These are phyloP conservation scores for Neopelma chrysocephalum DNA, from an alignment of 2,797 vertebrate species.

Conservation along the genomic window DNA sequence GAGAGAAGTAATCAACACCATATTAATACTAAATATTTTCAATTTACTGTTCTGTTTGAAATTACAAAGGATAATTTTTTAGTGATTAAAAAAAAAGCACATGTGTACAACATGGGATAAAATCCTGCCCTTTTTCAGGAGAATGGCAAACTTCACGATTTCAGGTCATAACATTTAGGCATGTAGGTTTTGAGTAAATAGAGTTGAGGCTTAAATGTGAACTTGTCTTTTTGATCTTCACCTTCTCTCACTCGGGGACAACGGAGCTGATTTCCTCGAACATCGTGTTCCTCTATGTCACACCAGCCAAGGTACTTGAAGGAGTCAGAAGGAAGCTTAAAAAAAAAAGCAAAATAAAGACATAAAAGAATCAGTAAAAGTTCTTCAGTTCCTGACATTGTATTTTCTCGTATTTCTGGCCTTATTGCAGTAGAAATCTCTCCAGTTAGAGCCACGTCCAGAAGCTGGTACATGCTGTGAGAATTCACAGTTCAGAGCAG, in stretches of 20 bases:
- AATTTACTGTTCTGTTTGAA: background rate
- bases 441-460: background rate
- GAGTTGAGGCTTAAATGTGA: background rate
- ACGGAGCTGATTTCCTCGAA: slow-evolving; percentile 87
- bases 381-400: background rate
- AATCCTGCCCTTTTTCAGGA: background rate
- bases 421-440: background rate
- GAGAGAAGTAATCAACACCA: background rate
- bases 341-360: background rate
- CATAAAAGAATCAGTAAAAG: background rate
- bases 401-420: background rate
- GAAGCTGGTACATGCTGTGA: background rate
- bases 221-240: slow-evolving; percentile 51
- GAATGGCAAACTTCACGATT: background rate
- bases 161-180: background rate
- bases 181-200: background rate
- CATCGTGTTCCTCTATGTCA: slow-evolving; percentile 83
- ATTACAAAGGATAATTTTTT: background rate
- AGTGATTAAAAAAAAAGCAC: background rate
- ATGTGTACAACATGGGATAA: background rate
- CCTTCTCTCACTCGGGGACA: slow-evolving; percentile 94
- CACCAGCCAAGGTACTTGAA: slow-evolving; percentile 87
- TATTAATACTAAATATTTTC: background rate
- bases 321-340: slow-evolving; percentile 88
- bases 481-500: background rate